Evolutionary conservation across 2,888 invertebrate genomes (phyloP).

Genomic region (Lapara coniferarum): DNA sequence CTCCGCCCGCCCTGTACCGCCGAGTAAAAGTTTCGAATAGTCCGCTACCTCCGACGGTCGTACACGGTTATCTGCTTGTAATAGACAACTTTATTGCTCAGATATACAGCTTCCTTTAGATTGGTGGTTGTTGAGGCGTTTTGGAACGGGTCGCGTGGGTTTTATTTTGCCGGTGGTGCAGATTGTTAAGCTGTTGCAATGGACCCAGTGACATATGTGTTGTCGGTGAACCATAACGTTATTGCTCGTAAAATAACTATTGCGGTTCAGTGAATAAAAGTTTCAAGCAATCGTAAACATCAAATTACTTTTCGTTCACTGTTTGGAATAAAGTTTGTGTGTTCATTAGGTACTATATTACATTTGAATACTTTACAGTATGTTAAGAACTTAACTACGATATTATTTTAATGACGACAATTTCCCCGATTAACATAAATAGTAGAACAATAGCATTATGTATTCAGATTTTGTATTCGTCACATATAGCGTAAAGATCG

Average conservation of each 20-base stretch:
- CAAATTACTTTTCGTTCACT: conserved; percentile 9
- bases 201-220: conserved; percentile 66
- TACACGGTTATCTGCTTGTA: conserved; percentile 63
- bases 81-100: conserved; percentile 52
- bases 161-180: conserved; percentile 75
- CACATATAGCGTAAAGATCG: conserved; percentile 41
- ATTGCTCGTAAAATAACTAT: conserved; percentile 27
- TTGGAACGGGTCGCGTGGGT: conserved; percentile 41
- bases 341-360: neutral
- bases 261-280: conserved; percentile 7
- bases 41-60: conserved; percentile 67
- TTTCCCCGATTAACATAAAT: conserved; percentile 11
- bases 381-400: neutral
- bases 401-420: neutral
- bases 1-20: conserved; percentile 53
- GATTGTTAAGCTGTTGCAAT: conserved; percentile 78
- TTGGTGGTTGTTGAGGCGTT: conserved; percentile 49
- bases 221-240: conserved; percentile 62
- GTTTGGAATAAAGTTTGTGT: neutral
- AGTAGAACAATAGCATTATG: conserved; percentile 10
- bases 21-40: conserved; percentile 76
- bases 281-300: neutral
- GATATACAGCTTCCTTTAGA: conserved; percentile 53
- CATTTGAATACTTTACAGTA: neutral
- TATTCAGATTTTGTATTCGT: conserved; percentile 30